Evolutionary conservation across 2,113 vertebrate species (phyloP).

Genomic region (Otocyon megalotis): DNA sequence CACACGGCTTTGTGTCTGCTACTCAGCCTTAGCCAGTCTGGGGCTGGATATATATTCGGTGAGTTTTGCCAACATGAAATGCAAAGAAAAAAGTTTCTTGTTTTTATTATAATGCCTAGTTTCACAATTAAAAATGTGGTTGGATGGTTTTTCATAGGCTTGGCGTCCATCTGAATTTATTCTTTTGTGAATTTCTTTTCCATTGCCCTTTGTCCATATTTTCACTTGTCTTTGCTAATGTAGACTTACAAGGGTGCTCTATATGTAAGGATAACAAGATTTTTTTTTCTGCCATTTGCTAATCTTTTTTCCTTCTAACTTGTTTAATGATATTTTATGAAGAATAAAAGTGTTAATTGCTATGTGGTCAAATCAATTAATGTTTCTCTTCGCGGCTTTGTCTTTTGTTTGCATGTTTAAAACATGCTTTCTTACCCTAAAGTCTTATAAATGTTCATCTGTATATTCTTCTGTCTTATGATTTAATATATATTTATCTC

Average conservation of each 20-base stretch:
- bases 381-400: not conserved
- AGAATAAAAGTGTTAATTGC: slow-evolving; percentile 42
- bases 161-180: not conserved
- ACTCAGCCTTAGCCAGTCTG: not conserved
- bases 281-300: slow-evolving; percentile 14
- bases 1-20: slow-evolving; percentile 48
- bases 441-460: slow-evolving; percentile 22
- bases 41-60: slow-evolving; percentile 45
- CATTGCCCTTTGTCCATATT: slow-evolving; percentile 48
- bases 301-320: slow-evolving; percentile 41
- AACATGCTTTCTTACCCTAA: not conserved
- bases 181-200: slow-evolving; percentile 57
- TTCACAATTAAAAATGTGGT: slow-evolving; percentile 53
- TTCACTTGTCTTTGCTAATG: slow-evolving; percentile 52
- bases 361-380: slow-evolving; percentile 36
- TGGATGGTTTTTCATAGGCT: slow-evolving; percentile 50
- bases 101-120: slow-evolving; percentile 56
- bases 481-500: slow-evolving; percentile 38
- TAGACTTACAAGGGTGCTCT: not conserved
- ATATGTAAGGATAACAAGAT: not conserved
- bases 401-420: slow-evolving; percentile 25
- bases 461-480: not conserved
- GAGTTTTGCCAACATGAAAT: slow-evolving; percentile 62
- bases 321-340: not conserved
- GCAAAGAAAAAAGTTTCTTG: slow-evolving; percentile 31